Percentiles rank a stretch among this genome's conserved stretches.
Evolutionary conservation across 2,797 vertebrate genomes (phyloP).

Genomic region (Chromis chromis): DNA sequence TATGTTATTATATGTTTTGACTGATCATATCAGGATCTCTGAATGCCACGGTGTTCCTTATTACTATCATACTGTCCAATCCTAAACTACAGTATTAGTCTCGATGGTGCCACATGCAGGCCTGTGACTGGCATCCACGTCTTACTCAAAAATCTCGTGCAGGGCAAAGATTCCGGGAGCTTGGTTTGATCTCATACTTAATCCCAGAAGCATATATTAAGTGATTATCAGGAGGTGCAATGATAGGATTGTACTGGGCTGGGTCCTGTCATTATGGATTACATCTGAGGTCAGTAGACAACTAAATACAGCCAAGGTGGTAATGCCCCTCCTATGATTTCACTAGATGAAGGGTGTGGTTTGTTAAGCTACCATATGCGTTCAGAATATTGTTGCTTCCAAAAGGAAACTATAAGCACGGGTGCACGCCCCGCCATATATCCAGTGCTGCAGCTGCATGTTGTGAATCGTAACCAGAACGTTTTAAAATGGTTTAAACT

Average conservation of each 20-base stretch:
- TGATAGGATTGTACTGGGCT: slow-evolving; percentile 85
- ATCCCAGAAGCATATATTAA: slow-evolving; percentile 73
- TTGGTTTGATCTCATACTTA: slow-evolving; percentile 70
- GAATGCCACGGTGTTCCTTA: not conserved
- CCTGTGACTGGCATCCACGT: slow-evolving; percentile 27
- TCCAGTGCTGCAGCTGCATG: slow-evolving; percentile 67
- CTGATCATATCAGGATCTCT: not conserved
- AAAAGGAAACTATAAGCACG: slow-evolving; percentile 75
- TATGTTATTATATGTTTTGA: not conserved
- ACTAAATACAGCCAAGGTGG: slow-evolving; percentile 86
- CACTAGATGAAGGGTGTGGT: slow-evolving; percentile 70
- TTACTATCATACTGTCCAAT: not conserved
- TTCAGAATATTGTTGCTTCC: slow-evolving; percentile 78
- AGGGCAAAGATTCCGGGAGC: slow-evolving; percentile 57
- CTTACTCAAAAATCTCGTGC: slow-evolving; percentile 54
- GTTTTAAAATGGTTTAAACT: slow-evolving; percentile 64
- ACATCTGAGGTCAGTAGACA: slow-evolving; percentile 82
- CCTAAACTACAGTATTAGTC: not conserved
- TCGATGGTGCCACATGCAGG: slow-evolving; percentile 27
- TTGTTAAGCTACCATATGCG: slow-evolving; percentile 74
- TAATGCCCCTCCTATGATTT: slow-evolving; percentile 82
- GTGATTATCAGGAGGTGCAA: slow-evolving; percentile 82
- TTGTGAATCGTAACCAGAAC: slow-evolving; percentile 79
- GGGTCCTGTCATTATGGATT: slow-evolving; percentile 87
- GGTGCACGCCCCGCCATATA: slow-evolving; percentile 37